phyloP scores from a whole-genome alignment of 2,888 invertebrate species.

The Perizoma flavofasciatum region DNA sequence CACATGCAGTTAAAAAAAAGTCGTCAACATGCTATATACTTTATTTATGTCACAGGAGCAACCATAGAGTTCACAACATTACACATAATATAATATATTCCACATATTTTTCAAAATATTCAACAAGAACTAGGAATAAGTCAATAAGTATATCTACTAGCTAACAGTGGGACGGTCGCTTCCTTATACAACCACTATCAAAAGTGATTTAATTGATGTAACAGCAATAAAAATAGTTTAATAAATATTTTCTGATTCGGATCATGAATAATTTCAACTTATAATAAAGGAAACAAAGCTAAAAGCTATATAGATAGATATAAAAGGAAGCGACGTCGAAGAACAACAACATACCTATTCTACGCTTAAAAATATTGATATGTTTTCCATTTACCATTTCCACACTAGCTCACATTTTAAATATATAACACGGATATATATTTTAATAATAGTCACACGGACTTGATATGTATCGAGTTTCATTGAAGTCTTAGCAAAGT shows the following conservation, averaged over 20 bases:
- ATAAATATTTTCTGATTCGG: too few species aligned
- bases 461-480: constrained; percentile 61
- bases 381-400: constrained; percentile 43
- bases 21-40: constrained; percentile 76
- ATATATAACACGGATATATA: too few species aligned
- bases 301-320: too few species aligned
- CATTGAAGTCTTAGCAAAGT: constrained; percentile 48
- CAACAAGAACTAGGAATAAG: constrained; percentile 82
- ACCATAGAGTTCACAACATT: constrained; percentile 73
- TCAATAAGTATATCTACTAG: constrained; percentile 75
- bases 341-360: constrained; percentile 79
- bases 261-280: too few species aligned
- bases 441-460: constrained; percentile 55
- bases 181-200: constrained; percentile 43
- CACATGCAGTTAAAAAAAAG: constrained; percentile 39
- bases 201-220: too few species aligned
- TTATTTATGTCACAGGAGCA: constrained; percentile 67
- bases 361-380: constrained; percentile 66
- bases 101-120: constrained; percentile 72
- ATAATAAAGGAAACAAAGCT: too few species aligned
- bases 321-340: constrained; percentile 64
- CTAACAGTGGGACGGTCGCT: constrained; percentile 73
- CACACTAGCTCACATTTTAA: constrained; percentile 51
- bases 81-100: constrained; percentile 65
- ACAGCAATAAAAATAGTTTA: too few species aligned